Evolutionary conservation across 2,797 vertebrate species (phyloP), one percentile per base, ranked within the genome.

Genomic region (Sylvilagus floridanus): DNA sequence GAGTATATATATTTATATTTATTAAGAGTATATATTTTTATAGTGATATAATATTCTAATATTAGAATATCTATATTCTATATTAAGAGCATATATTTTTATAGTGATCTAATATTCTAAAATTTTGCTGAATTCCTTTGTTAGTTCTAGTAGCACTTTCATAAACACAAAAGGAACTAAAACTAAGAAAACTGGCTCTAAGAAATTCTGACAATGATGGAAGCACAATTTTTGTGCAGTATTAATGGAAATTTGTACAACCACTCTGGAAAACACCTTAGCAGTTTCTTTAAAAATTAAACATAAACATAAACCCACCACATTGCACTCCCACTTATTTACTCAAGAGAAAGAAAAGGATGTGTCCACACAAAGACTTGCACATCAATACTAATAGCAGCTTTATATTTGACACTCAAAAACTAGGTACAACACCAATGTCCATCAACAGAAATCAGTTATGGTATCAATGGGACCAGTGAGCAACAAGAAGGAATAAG

Each of bases 311-410:
- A 68, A 0, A 68, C 13, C 11, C 91, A 75, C 32, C 22, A 14
- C 42, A 71, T 52, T 91, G 50, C 2, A 57, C 4, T 88, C 13
- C 32, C 50, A 79, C 0, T 0, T 90, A 68, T 63, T 86, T 76
- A 92, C 26, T 32, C 24, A 83, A 83, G 30, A 93, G 24, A 93
- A 88, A 88, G 57, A 22, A 88, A 93, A 93, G 30, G 13, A 75
- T 57, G 28, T 42, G 73, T 84, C 66, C 30, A 73, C 37, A 84
- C n/a, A 93, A 95, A 81, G 17, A 91, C 4, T 21, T 93, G 26
- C 21, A 79, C 13, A 65, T 60, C 19, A 75, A 88, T 50, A 42
- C 37, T 65, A 54, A 85, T 5, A 65, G 26, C 30, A 82, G 60
- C 22, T 60, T 88, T 21, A 84, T 81, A 57, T 85, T 4, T 66